Conservation (phyloP, 2,797 vertebrate genomes). For the Gallirallus australis region DNA sequence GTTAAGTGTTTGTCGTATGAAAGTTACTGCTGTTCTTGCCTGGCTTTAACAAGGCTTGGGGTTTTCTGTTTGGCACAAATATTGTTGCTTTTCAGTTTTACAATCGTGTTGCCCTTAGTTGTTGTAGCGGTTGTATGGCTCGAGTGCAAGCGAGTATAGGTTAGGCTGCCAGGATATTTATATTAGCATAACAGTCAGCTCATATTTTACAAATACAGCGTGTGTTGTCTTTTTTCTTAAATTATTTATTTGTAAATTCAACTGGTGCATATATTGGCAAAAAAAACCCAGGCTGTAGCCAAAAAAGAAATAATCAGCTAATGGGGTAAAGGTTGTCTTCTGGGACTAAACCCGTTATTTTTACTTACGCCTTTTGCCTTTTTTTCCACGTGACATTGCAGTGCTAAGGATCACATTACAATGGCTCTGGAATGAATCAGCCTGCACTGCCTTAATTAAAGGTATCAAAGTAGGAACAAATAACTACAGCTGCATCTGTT, state of each 20-base stretch:
- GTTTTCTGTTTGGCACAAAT: constrained; percentile 53
- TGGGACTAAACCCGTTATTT: constrained; percentile 51
- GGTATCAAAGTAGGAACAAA: constrained; percentile 1
- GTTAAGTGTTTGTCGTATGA: constrained; percentile 60
- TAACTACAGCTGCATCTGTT: constrained; percentile 4
- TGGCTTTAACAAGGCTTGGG: constrained; percentile 61
- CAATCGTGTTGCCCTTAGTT: background rate
- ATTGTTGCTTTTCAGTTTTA: constrained; percentile 39
- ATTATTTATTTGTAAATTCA: constrained; percentile 46
- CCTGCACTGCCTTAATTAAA: constrained; percentile 56
- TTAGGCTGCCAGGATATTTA: constrained; percentile 27
- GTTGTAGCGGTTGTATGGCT: background rate
- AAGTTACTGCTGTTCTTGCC: constrained; percentile 56
- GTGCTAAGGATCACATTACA: background rate
- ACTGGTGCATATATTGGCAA: background rate
- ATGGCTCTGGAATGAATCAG: constrained; percentile 49
- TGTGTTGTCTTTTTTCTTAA: constrained; percentile 13
- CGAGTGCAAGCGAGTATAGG: background rate
- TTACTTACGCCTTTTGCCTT: background rate
- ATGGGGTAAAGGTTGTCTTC: constrained; percentile 12
- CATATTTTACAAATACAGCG: constrained; percentile 3
- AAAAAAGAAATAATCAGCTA: background rate
- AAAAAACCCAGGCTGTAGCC: background rate
- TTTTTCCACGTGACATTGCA: background rate
- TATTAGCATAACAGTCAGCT: constrained; percentile 31